Evolutionary conservation across 2,113 vertebrate genomes (phyloP).

Genomic region (Perccottus glenii): DNA sequence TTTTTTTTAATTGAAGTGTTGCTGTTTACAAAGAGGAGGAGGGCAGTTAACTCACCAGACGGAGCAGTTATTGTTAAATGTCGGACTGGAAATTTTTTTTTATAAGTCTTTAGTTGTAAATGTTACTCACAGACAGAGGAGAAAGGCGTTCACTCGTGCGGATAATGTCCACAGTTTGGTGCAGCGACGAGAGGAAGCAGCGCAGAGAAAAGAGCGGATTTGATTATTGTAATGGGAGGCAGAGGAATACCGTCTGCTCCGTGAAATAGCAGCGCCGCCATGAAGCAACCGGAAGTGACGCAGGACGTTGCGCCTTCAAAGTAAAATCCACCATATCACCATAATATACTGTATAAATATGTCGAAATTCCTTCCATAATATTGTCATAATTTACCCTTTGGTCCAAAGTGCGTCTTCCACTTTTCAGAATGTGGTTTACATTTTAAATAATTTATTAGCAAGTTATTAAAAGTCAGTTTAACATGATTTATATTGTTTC

Average conservation of each 20-base stretch:
- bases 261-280: slow-evolving; percentile 6
- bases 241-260: slow-evolving; percentile 8
- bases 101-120: neutral
- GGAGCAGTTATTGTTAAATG: neutral
- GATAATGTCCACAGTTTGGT: neutral
- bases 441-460: too few species aligned
- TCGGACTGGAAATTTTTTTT: neutral
- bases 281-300: slow-evolving; percentile 33
- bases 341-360: too few species aligned
- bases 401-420: too few species aligned
- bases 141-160: neutral
- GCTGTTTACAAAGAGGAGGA: slow-evolving; percentile 11
- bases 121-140: slow-evolving; percentile 34
- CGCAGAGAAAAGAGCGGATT: slow-evolving; percentile 4
- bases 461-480: too few species aligned
- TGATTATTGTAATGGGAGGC: slow-evolving; percentile 34
- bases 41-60: neutral
- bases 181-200: neutral
- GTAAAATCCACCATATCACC: neutral
- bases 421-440: too few species aligned
- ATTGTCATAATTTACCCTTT: too few species aligned
- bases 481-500: too few species aligned
- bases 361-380: too few species aligned
- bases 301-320: neutral
- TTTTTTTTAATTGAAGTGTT: neutral